Evolutionary conservation across 2,888 invertebrate species (phyloP), one percentile per base, ranked within the genome.

Genomic region (Aproaerema taeniolella): DNA sequence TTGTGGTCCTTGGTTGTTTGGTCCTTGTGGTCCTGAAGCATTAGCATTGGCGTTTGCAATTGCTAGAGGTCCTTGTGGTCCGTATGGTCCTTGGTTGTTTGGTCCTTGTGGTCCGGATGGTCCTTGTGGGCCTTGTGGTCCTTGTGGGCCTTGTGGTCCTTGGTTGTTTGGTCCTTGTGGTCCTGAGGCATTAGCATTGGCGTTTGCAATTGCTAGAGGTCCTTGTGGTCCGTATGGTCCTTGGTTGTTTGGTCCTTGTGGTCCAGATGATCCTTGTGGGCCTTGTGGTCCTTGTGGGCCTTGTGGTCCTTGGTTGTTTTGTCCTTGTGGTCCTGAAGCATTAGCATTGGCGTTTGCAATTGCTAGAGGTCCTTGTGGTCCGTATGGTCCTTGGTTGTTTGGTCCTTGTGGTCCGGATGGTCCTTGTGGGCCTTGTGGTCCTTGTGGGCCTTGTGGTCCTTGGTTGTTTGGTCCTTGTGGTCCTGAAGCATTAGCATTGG

Each of bases 131-230:
- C 32, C 36, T 30, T 4, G 5, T 39, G 40, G 37, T 37, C 44
- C 46, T 8, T 33, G 16, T 16, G 41, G 33, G 31, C 46, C 47
- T 10, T 30, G 8, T 39, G 25, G 30, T 36, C 42, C 43, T 12
- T 35, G n/a, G n/a, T n/a, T n/a, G n/a, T n/a, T n/a, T 12, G 20
- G 20, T 20, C 20, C 20, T 20, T 20, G 20, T 20, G 12, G 33
- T 33, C 24, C 24, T 2, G 10, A 2, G 8, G 15, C 15, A n/a
- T 14, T 1, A 2, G 16, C 16, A 9, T 1, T 2, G n/a, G 31
- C 8, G 5, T 1, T 2, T 14, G 13, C 14, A n/a, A n/a, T 32
- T 20, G 17, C 2, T 10, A 8, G 10, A 20, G 32, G 32, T 32
- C 32, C 32, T 32, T 20, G 32, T 32, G 32, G 17, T 6, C 31